A percentile compares a stretch with the other conserved stretches of the same genome.
Evolutionary conservation across 2,113 vertebrate genomes (phyloP).

Genomic region (Myocastor coypus): DNA sequence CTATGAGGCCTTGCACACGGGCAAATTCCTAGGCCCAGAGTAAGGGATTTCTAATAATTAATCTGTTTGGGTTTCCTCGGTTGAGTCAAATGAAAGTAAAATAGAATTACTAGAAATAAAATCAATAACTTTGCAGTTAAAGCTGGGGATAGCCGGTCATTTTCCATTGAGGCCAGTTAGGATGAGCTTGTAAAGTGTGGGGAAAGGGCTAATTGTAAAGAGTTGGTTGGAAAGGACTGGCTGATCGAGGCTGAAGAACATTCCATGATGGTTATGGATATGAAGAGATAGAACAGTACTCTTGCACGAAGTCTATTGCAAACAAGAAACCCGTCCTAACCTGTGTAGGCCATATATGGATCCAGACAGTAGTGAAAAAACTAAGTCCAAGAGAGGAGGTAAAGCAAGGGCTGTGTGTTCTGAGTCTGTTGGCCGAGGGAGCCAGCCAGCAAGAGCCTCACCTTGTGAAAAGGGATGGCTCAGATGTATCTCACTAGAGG

Average conservation of each 20-base stretch:
- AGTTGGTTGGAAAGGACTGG: background rate
- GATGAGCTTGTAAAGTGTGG: background rate
- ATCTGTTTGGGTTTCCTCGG: background rate
- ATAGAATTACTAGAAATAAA: background rate
- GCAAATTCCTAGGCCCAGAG: background rate
- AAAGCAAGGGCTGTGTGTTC: background rate
- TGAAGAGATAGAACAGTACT: background rate
- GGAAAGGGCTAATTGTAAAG: background rate
- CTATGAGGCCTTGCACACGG: background rate
- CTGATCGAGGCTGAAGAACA: background rate
- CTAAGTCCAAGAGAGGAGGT: background rate
- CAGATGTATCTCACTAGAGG: background rate
- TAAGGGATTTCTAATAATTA: background rate
- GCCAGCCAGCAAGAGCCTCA: no score
- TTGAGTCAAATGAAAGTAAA: background rate
- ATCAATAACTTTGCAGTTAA: background rate
- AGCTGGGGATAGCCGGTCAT: background rate
- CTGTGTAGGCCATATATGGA: background rate
- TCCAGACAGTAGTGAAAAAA: background rate
- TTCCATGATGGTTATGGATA: background rate
- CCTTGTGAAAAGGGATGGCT: background rate
- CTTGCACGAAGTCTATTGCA: background rate
- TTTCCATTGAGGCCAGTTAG: background rate
- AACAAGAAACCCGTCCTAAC: background rate
- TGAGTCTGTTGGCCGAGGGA: background rate